Conservation (phyloP, 2,113 vertebrate species). For the Podocnemis expansa region DNA sequence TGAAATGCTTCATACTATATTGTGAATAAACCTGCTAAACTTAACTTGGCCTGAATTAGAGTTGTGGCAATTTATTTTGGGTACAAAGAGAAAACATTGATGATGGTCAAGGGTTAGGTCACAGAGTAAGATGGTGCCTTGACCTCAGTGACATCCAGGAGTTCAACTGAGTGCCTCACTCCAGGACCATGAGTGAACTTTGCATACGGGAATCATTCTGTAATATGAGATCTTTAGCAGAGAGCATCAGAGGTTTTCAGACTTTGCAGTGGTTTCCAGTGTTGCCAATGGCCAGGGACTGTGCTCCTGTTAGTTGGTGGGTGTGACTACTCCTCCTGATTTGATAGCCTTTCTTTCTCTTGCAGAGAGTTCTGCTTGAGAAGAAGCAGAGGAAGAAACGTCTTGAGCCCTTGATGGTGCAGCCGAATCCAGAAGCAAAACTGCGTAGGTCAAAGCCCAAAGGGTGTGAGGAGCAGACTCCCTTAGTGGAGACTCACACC, state of each 20-base stretch:
- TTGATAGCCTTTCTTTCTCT: background rate
- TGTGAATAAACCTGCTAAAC: background rate
- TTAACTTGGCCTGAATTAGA: background rate
- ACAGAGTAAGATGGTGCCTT: background rate
- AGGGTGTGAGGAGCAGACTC: slow-evolving; percentile 86
- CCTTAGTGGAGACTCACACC: slow-evolving; percentile 81
- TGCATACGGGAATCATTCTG: background rate
- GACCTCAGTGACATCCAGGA: background rate
- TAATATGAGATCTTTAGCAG: background rate
- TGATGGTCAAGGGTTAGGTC: background rate
- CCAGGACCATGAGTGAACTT: background rate
- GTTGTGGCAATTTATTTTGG: background rate
- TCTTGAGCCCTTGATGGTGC: slow-evolving; percentile 92
- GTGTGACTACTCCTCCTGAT: background rate
- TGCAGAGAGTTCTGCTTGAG: slow-evolving; percentile 89
- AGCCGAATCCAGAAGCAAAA: slow-evolving; percentile 90
- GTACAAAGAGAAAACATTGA: background rate
- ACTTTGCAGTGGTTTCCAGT: background rate
- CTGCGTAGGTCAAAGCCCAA: slow-evolving; percentile 79
- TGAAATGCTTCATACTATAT: background rate
- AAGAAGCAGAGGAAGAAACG: slow-evolving; percentile 93
- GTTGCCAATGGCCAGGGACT: background rate
- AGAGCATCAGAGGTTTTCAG: background rate
- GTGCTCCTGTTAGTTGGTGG: background rate
- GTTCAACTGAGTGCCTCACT: background rate